Conservation (phyloP, 2,797 vertebrate species). For the Eutrigla gurnardus region DNA sequence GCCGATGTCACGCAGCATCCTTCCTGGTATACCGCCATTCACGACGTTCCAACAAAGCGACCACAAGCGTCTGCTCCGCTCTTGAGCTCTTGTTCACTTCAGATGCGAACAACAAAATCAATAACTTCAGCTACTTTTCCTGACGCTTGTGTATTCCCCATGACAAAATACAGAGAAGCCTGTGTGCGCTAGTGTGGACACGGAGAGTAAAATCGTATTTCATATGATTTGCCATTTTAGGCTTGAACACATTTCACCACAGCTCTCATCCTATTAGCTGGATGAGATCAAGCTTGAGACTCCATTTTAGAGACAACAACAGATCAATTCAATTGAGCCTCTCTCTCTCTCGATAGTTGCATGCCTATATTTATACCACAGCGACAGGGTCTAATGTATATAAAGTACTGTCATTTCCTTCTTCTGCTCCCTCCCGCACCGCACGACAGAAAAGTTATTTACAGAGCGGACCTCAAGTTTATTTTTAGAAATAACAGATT, state of each 20-base stretch:
- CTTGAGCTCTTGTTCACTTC: not conserved
- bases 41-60: not conserved
- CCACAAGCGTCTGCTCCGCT: conserved; percentile 3
- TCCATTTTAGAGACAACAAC: not conserved
- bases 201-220: not conserved
- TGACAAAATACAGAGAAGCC: not conserved
- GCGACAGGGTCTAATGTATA: not conserved
- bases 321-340: not conserved
- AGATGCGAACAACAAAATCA: conserved; percentile 2
- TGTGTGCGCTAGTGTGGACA: not conserved
- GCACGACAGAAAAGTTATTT: conserved; percentile 11
- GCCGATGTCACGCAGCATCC: conserved; percentile 18
- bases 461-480: conserved; percentile 2
- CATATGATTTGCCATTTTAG: not conserved
- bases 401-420: not conserved
- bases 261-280: not conserved
- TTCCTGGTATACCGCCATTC: conserved; percentile 12
- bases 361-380: not conserved
- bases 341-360: not conserved
- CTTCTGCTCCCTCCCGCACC: not conserved
- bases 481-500: conserved; percentile 35
- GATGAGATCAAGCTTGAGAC: not conserved
- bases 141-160: not conserved
- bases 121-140: not conserved
- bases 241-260: not conserved